These are phyloP conservation scores for Alaudala cheleensis DNA, from an alignment of 2,113 vertebrate genomes.

Conservation along the genomic window DNA sequence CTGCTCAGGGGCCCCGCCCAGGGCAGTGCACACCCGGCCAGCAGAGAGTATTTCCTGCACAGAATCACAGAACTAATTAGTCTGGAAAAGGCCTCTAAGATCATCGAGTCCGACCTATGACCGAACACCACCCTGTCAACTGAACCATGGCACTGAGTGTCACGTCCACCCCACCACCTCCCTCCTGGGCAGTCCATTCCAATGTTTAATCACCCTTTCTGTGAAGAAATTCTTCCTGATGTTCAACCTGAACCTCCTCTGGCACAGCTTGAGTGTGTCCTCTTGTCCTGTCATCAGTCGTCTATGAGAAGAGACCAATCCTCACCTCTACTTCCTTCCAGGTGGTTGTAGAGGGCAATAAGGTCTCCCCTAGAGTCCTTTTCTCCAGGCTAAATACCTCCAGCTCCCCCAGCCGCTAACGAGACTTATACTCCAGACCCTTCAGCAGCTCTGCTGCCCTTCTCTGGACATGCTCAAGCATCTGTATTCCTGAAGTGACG, in stretches of 20 bases:
- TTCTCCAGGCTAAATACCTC: not conserved
- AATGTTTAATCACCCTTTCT: not conserved
- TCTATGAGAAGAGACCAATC: not conserved
- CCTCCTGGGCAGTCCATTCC: not conserved
- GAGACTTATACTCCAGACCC: not conserved
- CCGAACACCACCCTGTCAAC: not conserved
- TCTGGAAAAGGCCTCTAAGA: not conserved
- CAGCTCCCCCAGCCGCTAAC: not conserved
- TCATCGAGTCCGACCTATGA: not conserved
- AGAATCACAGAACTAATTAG: too few relatives aligned
- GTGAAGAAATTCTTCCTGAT: not conserved
- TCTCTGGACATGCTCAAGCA: not conserved
- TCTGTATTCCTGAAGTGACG: accelerated
- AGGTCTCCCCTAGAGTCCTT: not conserved
- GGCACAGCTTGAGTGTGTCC: not conserved
- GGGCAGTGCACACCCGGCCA: accelerated
- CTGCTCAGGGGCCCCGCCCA: not conserved
- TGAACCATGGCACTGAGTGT: not conserved
- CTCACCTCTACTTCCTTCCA: not conserved
- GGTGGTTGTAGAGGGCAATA: too few relatives aligned
- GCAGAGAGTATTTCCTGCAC: accelerated
- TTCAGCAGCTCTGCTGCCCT: not conserved
- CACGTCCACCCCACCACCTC: not conserved
- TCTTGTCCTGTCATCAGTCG: not conserved
- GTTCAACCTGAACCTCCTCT: not conserved